Evolutionary conservation across 2,113 vertebrate genomes (phyloP).

Genomic region (Chascanopsetta lugubris): DNA sequence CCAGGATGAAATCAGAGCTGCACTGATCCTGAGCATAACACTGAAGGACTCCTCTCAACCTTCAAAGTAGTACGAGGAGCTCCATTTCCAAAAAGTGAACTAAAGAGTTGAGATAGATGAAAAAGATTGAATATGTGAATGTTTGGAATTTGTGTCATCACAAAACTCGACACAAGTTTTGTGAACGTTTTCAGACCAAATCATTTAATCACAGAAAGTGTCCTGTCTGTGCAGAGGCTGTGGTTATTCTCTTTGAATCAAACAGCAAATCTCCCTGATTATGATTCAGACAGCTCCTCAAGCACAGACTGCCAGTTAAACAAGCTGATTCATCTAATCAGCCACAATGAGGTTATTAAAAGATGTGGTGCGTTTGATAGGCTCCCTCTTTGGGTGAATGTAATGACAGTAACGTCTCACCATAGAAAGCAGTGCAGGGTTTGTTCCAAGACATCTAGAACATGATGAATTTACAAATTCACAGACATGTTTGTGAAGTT

Average conservation of each 20-base stretch:
- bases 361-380: neutral
- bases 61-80: too few relatives aligned
- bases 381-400: neutral
- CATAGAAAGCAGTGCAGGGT: too few relatives aligned
- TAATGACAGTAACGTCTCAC: neutral
- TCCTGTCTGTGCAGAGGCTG: neutral
- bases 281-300: neutral
- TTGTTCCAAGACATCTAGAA: too few relatives aligned
- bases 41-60: neutral
- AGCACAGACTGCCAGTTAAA: neutral
- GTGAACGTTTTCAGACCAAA: neutral
- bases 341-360: slow-evolving; percentile 1
- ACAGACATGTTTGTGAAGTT: too few relatives aligned
- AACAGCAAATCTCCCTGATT: slow-evolving; percentile 1
- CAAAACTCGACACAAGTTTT: neutral
- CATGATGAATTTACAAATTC: too few relatives aligned
- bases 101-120: too few relatives aligned
- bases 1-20: neutral
- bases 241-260: neutral
- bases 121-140: neutral
- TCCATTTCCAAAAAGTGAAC: too few relatives aligned
- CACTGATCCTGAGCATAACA: neutral
- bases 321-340: slow-evolving; percentile 11
- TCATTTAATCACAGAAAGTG: too few relatives aligned
- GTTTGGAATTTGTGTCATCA: neutral